Percentiles rank a stretch among this genome's conserved stretches.
phyloP scores from a whole-genome alignment of 2,888 invertebrate species.

The Lasioglossum calceatum region DNA sequence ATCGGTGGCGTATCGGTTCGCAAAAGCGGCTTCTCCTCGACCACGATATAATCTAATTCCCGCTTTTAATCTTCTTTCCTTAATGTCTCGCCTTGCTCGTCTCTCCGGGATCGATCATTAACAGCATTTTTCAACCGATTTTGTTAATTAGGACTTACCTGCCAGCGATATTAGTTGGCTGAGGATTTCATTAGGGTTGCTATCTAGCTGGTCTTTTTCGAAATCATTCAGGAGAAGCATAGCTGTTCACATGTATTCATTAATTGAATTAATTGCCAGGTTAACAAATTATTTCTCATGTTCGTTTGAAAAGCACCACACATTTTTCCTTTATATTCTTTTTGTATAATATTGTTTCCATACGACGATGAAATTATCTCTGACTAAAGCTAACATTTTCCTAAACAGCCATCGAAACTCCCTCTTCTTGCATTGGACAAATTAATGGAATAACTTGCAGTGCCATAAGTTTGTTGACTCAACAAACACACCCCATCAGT shows the following conservation, averaged over 20 bases:
- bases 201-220: too few relatives aligned
- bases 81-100: background rate
- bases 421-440: background rate
- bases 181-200: too few relatives aligned
- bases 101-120: background rate
- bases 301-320: too few relatives aligned
- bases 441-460: background rate
- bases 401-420: background rate
- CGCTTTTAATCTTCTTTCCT: background rate
- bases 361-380: background rate
- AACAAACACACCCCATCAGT: background rate
- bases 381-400: background rate
- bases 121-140: background rate
- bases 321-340: too few relatives aligned
- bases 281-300: background rate
- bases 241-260: background rate
- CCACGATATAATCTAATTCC: background rate
- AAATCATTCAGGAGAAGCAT: too few relatives aligned
- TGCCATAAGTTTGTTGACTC: background rate
- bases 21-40: background rate
- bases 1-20: constrained; percentile 15
- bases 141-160: background rate
- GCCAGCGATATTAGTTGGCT: background rate
- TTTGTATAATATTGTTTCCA: background rate
- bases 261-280: background rate